These are phyloP conservation scores for Gymnothorax javanicus DNA, from an alignment of 2,797 vertebrate species.

Conservation along the genomic window DNA sequence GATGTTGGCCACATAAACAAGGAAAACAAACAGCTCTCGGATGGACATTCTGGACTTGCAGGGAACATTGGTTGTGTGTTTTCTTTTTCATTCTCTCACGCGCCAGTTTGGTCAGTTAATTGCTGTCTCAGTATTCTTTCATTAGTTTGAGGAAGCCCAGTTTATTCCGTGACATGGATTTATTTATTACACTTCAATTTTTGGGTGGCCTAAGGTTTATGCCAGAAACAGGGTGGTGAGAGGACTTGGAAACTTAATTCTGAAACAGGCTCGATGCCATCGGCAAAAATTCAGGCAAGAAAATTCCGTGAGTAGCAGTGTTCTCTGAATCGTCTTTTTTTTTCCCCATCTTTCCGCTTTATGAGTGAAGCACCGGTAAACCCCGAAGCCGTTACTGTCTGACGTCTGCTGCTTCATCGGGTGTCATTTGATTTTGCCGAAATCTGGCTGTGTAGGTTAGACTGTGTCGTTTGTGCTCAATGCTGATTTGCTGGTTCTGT, in stretches of 20 bases:
- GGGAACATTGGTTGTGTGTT: background rate
- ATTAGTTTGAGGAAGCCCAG: background rate
- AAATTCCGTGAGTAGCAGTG: background rate
- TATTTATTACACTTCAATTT: background rate
- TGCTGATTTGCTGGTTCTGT: background rate
- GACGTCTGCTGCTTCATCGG: background rate
- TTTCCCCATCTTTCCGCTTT: background rate
- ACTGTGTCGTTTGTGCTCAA: background rate
- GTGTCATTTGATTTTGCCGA: background rate
- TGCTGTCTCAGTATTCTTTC: background rate
- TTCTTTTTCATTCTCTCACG: background rate
- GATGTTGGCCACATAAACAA: background rate
- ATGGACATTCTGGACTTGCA: background rate
- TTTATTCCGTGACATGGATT: background rate
- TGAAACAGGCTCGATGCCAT: background rate
- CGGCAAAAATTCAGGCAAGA: background rate
- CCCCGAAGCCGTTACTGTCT: too few relatives aligned
- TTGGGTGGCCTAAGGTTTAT: background rate
- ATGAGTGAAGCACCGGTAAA: background rate
- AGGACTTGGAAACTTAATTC: background rate
- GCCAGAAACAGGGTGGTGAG: background rate
- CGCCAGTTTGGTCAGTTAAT: background rate
- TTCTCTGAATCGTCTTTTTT: background rate
- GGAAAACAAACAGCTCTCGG: conserved; percentile 7
- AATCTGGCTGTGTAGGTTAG: background rate